phyloP scores from a whole-genome alignment of 2,797 vertebrate genomes.

The Hipposideros larvatus region DNA sequence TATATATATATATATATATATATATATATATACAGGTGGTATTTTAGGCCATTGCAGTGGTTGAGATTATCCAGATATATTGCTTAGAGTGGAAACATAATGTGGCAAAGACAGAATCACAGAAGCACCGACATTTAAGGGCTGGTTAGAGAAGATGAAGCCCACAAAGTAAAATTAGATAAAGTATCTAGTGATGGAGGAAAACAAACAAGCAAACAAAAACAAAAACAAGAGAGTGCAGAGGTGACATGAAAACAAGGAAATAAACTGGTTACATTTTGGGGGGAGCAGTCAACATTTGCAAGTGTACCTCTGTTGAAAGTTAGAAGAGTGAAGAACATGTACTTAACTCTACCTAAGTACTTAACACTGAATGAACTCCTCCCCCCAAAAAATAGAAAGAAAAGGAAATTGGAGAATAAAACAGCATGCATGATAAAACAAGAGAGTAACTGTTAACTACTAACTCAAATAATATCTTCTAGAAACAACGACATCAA shows the following conservation, averaged over 20 bases:
- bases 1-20: no score
- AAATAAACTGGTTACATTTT: neutral
- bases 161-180: neutral
- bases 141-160: neutral
- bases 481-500: neutral
- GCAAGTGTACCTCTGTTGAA: neutral
- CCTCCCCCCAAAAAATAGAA: neutral
- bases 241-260: neutral
- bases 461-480: neutral
- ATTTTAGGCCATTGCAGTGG: neutral
- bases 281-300: neutral
- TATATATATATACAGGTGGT: neutral
- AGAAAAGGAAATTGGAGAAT: neutral
- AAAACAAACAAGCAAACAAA: neutral
- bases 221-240: neutral
- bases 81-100: neutral
- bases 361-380: neutral
- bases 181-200: neutral
- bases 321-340: neutral
- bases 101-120: neutral
- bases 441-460: neutral
- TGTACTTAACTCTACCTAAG: neutral
- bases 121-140: neutral
- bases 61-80: neutral
- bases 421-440: neutral